Evolutionary conservation across 92 coral and sea anemone species (phyloP), one percentile per base, ranked within the genome.

Genomic region (Diadumene lineata): DNA sequence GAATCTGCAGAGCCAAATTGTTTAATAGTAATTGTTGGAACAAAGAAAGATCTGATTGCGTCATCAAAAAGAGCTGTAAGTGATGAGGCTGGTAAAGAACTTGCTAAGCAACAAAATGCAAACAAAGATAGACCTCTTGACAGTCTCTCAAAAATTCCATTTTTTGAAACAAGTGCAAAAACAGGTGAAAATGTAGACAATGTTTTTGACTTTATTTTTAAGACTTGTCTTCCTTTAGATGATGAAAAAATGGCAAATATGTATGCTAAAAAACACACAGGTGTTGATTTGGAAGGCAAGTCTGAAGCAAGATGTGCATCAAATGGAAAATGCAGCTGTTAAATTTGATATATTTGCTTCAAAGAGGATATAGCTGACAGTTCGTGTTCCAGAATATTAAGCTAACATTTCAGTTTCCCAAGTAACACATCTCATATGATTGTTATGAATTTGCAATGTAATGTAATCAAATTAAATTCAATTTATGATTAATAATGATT

Each of bases 91-190:
- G 99, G 96, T 4, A 76, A 78, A 69, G 82, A 80, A 60, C 79
- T 96, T 57, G 97, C 99, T 0, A 69, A 63, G 57, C 86, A 75
- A 57, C 90, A 88, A 71, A 96, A 96, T 72, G 86, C 69, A 51
- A 82, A 58, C 32, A 96, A 83, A 66, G 77, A 85, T 28, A 78
- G 90, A 70, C 70, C 85, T 10, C 75, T 53, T 21, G 58, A 21
- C n/a, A 79, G 75, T 55, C 78, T 91, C 15, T 43, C 75, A 32
- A 70, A 32, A 31, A 64, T 84, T 33, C 99, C 99, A 1, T 89
- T 88, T 85, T 96, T 96, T 70, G 97, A 96, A 81, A 96, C 97
- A 10, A 96, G 99, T 63, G 75, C 99, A 75, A 92, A 92, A 79
- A 92, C 96, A 58, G 99, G 99, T 1, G 74, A 89, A 43, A 89